phyloP scores from a whole-genome alignment of 2,113 vertebrate species.

The Mobula hypostoma region DNA sequence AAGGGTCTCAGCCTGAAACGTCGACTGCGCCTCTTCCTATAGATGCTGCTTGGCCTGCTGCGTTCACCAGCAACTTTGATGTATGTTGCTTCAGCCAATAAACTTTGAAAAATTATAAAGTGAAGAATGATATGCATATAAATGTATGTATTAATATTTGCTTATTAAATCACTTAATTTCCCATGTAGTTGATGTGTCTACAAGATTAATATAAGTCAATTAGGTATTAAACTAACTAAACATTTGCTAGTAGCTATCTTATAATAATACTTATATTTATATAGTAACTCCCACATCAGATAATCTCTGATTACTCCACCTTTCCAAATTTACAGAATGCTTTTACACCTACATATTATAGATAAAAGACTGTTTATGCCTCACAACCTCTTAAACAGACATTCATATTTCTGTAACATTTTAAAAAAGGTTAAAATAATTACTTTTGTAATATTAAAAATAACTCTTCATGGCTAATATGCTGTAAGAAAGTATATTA shows the following conservation, averaged over 20 bases:
- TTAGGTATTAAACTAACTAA: not conserved
- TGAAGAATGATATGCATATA: not conserved
- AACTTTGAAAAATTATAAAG: not conserved
- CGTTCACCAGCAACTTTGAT: too few species aligned
- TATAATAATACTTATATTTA: not conserved
- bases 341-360: too few species aligned
- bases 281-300: not conserved
- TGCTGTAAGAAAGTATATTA: not conserved
- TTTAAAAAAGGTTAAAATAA: too few species aligned
- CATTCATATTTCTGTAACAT: too few species aligned
- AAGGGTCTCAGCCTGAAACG: too few species aligned
- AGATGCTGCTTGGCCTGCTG: too few species aligned
- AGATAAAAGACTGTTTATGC: too few species aligned
- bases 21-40: too few species aligned
- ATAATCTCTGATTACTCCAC: not conserved
- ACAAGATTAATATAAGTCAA: not conserved
- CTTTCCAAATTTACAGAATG: not conserved
- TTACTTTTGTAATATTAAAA: too few species aligned
- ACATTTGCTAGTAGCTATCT: not conserved
- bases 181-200: not conserved
- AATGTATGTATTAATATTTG: not conserved
- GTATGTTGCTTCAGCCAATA: not conserved
- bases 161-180: not conserved
- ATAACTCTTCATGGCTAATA: not conserved
- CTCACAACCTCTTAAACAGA: not conserved